Conservation (phyloP, 1,140 invertebrate species). For the Apis dorsata region DNA sequence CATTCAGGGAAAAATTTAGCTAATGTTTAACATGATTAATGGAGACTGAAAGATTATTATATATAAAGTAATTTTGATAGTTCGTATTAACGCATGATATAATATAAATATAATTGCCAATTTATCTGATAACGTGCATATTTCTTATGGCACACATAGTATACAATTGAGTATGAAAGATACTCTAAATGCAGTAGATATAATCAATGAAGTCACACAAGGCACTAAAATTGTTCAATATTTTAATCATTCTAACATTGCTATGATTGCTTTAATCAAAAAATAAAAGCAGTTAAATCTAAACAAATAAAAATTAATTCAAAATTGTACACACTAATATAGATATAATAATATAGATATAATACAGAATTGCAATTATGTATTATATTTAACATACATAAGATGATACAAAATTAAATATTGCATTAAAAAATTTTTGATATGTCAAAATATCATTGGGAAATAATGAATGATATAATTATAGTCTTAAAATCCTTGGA, state of each 20-base stretch:
- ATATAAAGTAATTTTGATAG: too few species aligned
- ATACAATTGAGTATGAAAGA: neutral
- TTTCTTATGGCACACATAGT: too few species aligned
- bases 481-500: neutral
- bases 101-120: too few species aligned
- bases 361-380: neutral
- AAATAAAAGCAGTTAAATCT: neutral
- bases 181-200: neutral
- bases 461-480: neutral
- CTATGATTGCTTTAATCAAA: neutral
- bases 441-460: neutral
- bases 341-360: too few species aligned
- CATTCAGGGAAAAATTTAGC: too few species aligned
- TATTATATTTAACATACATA: neutral
- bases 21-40: too few species aligned
- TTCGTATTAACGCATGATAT: too few species aligned
- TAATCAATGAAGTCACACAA: neutral
- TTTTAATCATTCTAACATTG: neutral
- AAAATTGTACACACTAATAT: too few species aligned
- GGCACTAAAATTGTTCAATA: neutral
- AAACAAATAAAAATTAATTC: neutral
- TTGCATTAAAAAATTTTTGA: neutral
- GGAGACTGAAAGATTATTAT: too few species aligned
- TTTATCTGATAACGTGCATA: too few species aligned
- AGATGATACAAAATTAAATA: neutral